Evolutionary conservation across 2,888 invertebrate genomes (phyloP).

Genomic region (Parelbella ahira): DNA sequence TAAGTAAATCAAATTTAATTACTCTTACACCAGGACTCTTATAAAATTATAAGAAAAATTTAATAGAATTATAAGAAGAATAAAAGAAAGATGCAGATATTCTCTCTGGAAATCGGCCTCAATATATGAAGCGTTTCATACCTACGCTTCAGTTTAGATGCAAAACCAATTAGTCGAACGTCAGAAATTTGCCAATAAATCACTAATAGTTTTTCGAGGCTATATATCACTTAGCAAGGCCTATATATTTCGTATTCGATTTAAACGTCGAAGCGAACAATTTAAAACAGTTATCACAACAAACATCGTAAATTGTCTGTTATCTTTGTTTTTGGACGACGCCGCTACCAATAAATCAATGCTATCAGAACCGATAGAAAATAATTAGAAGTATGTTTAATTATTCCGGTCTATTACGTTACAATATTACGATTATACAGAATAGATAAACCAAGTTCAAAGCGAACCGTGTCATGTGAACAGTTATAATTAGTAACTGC

Average conservation of each 20-base stretch:
- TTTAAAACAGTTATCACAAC: constrained; percentile 54
- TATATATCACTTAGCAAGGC: constrained; percentile 36
- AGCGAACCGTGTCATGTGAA: constrained; percentile 35
- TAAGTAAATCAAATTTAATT: no score
- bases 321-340: constrained; percentile 50
- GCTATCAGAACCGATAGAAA: constrained; percentile 65
- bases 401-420: constrained; percentile 54
- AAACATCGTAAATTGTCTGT: constrained; percentile 61
- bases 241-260: constrained; percentile 33
- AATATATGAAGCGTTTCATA: neutral
- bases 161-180: constrained; percentile 21
- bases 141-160: constrained; percentile 1
- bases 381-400: constrained; percentile 71
- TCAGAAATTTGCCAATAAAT: constrained; percentile 34
- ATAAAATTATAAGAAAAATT: no score
- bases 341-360: constrained; percentile 62
- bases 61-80: no score
- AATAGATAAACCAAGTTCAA: constrained; percentile 31
- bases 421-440: constrained; percentile 24
- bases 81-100: no score
- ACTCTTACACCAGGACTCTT: no score
- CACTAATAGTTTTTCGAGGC: constrained; percentile 34
- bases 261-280: constrained; percentile 52
- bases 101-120: neutral
- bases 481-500: constrained; percentile 31